Evolutionary conservation across 2,113 vertebrate genomes (phyloP).

Genomic region (Melanerpes aurifrons): DNA sequence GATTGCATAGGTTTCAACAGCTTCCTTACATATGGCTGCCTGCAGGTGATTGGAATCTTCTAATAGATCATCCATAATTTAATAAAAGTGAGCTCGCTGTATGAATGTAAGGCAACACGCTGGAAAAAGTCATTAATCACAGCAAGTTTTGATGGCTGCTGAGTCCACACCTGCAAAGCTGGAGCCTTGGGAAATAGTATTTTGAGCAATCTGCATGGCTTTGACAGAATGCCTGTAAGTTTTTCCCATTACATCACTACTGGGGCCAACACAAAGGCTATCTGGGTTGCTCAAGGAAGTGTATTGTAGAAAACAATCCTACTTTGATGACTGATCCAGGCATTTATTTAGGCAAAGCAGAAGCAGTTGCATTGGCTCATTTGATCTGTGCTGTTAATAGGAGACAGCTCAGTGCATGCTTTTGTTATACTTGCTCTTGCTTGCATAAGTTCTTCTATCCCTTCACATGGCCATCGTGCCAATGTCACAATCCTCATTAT

Average conservation of each 20-base stretch:
- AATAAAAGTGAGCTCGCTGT: background rate
- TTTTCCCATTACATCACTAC: slow-evolving; percentile 80
- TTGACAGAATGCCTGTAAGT: slow-evolving; percentile 68
- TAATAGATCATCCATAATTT: background rate
- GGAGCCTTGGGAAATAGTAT: slow-evolving; percentile 75
- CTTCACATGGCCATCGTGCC: background rate
- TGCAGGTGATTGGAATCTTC: slow-evolving; percentile 30
- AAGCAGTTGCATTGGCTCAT: slow-evolving; percentile 55
- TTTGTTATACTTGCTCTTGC: slow-evolving; percentile 62
- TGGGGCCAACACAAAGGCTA: slow-evolving; percentile 67
- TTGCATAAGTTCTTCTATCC: slow-evolving; percentile 37
- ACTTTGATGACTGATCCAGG: slow-evolving; percentile 71
- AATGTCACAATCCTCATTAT: slow-evolving; percentile 30
- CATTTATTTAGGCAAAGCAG: slow-evolving; percentile 67
- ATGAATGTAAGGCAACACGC: background rate
- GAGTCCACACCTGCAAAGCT: slow-evolving; percentile 82
- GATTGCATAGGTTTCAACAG: background rate
- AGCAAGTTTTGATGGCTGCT: slow-evolving; percentile 55
- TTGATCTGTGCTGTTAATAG: slow-evolving; percentile 52
- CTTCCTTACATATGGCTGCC: background rate
- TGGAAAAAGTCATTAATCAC: slow-evolving; percentile 79
- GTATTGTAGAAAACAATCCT: slow-evolving; percentile 66
- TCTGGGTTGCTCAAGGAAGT: slow-evolving; percentile 64
- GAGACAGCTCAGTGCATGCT: slow-evolving; percentile 61
- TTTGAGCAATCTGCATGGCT: slow-evolving; percentile 74